These are phyloP conservation scores for Zootermopsis nevadensis DNA, from an alignment of 2,888 invertebrate species.

Conservation along the genomic window DNA sequence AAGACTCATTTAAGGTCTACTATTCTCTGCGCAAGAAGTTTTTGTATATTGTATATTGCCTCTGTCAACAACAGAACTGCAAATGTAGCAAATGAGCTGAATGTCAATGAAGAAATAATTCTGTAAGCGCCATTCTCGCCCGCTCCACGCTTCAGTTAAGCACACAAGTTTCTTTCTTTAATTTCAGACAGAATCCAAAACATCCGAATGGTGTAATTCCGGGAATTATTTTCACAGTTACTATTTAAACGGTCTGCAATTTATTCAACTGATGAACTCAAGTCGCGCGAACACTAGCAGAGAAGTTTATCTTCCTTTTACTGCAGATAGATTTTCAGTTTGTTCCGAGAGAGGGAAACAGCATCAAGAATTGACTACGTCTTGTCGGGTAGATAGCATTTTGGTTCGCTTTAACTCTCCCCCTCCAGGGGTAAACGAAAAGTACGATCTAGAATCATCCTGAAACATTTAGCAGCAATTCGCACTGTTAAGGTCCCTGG, in stretches of 20 bases:
- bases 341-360: not conserved
- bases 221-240: not conserved
- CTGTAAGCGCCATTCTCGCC: too few species aligned
- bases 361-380: constrained; percentile 26
- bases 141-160: too few species aligned
- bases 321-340: constrained; percentile 4
- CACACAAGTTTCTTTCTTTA: too few species aligned
- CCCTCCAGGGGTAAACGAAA: constrained; percentile 19
- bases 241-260: not conserved
- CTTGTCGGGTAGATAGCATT: not conserved
- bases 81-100: too few species aligned
- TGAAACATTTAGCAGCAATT: constrained; percentile 41
- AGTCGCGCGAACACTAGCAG: not conserved
- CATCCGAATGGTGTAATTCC: too few species aligned
- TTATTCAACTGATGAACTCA: not conserved
- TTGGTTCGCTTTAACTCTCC: not conserved
- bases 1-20: too few species aligned
- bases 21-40: too few species aligned
- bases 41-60: too few species aligned
- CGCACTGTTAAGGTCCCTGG: constrained; percentile 21
- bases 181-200: too few species aligned
- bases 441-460: not conserved
- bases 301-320: not conserved
- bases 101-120: too few species aligned
- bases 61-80: too few species aligned